Evolutionary conservation across 2,797 vertebrate species (phyloP).

Genomic region (Urocyon cinereoargenteus): DNA sequence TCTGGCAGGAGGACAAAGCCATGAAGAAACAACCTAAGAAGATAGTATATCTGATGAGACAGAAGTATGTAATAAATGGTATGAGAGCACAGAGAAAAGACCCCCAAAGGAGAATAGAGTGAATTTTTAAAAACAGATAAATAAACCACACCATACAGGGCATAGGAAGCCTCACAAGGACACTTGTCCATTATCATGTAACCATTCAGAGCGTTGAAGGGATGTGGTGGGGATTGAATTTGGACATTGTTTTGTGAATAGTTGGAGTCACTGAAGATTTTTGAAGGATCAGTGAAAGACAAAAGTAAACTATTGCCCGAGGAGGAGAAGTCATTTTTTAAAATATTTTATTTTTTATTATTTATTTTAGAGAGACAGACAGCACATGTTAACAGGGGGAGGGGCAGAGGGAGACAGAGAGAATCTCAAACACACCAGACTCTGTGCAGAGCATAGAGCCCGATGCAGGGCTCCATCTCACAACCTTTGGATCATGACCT

Average conservation of each 20-base stretch:
- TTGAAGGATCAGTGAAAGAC: neutral
- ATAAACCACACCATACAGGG: neutral
- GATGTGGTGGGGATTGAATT: neutral
- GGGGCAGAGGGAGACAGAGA: neutral
- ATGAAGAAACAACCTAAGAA: neutral
- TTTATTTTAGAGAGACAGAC: neutral
- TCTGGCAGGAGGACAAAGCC: neutral
- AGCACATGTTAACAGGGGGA: neutral
- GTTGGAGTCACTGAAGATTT: neutral
- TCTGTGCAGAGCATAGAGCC: neutral
- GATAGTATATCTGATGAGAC: neutral
- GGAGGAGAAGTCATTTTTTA: neutral
- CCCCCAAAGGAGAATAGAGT: neutral
- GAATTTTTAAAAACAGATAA: neutral
- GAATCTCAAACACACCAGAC: neutral
- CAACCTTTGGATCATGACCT: neutral
- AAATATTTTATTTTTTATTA: neutral
- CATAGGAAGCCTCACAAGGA: neutral
- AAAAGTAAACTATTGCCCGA: neutral
- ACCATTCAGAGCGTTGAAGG: neutral
- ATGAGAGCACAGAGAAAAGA: neutral
- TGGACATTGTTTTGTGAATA: neutral
- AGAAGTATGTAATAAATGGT: neutral
- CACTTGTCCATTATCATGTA: neutral
- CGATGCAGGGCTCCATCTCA: neutral